Evolutionary conservation across 2,113 vertebrate species (phyloP).

Genomic region (Istiophorus platypterus): DNA sequence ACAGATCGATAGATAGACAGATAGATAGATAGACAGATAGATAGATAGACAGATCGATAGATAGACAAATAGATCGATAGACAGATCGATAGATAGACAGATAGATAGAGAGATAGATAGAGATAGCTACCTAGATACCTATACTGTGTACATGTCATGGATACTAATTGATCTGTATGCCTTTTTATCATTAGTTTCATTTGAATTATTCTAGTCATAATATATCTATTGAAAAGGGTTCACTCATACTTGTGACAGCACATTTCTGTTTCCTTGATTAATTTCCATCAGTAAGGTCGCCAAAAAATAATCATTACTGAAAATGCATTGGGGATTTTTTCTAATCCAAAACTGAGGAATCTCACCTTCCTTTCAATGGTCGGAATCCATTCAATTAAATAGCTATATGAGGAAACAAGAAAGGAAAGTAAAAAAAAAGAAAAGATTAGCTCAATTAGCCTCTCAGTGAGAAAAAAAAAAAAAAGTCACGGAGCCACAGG

Average conservation of each 20-base stretch:
- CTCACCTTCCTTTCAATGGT: neutral
- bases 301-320: neutral
- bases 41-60: too few relatives aligned
- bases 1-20: too few relatives aligned
- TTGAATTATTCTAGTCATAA: neutral
- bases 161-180: too few relatives aligned
- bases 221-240: too few relatives aligned
- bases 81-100: too few relatives aligned
- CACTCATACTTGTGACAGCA: neutral
- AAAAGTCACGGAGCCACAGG: neutral
- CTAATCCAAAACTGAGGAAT: neutral
- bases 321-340: slow-evolving; percentile 1
- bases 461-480: neutral
- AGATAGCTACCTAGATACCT: too few relatives aligned
- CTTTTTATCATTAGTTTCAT: neutral
- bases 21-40: too few relatives aligned
- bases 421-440: neutral
- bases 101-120: too few relatives aligned
- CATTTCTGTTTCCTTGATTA: neutral
- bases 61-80: too few relatives aligned
- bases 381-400: neutral
- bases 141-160: too few relatives aligned
- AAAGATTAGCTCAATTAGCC: slow-evolving; percentile 8
- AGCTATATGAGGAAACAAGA: neutral
- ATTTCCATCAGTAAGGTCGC: neutral